Evolutionary conservation across 1,140 invertebrate genomes (phyloP), one percentile per base, ranked within the genome.

Genomic region (Sitophilus oryzae): DNA sequence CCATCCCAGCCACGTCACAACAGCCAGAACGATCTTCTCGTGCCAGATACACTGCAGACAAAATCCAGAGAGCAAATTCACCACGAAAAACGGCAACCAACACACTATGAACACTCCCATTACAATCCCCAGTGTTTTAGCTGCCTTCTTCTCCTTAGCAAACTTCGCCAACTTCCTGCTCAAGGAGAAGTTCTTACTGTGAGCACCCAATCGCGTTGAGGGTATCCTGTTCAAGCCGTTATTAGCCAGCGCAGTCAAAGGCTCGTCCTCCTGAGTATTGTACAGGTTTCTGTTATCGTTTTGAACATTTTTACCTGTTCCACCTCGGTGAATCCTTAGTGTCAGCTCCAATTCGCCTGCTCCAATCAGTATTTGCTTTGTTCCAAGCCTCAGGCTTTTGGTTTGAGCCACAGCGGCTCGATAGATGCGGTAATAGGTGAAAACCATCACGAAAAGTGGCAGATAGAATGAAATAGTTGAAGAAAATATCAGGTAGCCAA

Each of bases 41-140:
- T 95, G 84, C 69, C 84, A 82, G 52, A 93, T 88, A 71, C 91
- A 95, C 58, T 85, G 79, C 21, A 84, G 79, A 73, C 93, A 96
- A 65, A 96, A 86, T 0, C 93, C 94, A 6, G 89, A 89, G 61
- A 96, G 71, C 52, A 94, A 78, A 73, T 98, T 98, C 48, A 97
- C 88, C 37, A 97, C 90, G 73, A 99, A 99, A 75, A 99, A 99
- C 25, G 96, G 96, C 58, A 97, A 76, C 93, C 93, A 96, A 70
- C 95, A 98, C 43, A 97, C 81, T 64, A 98, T 95, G 73, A 99
- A 99, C 23, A 96, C 94, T n/a, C 96, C 96, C 88, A 94, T 94
- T 48, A 93, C 89, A 63, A 96, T 93, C 25, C 92, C 92, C 48
- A 96, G 74, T 1, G 92, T 96, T 67, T 96, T 94, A 0, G 93